Evolutionary conservation across 2,113 vertebrate genomes (phyloP), one percentile per base, ranked within the genome.

Genomic region (Notarius lentiginosus): DNA sequence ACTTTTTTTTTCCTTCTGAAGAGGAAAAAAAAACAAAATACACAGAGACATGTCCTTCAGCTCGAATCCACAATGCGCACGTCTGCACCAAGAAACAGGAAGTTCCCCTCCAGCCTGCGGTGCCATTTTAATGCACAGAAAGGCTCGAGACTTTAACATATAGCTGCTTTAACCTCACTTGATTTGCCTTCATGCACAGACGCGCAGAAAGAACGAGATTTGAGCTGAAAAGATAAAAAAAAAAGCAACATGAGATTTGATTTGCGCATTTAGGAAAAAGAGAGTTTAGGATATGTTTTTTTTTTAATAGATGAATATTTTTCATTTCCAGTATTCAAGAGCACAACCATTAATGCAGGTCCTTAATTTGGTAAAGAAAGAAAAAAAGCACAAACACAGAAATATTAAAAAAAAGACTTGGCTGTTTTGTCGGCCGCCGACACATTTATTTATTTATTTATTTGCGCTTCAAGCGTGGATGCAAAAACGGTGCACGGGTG

Each of bases 401-500:
- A 41, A 41, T 41, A 41, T 41, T 41, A 5, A 17, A 22, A 51
- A 9, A 79, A 41, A 12, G 8, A 30, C 7, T 30, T 4, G 17
- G 17, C 17, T 30, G 55, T 2, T 30, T 70, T 27, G 63, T 4
- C n/a, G 24, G n/a, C 1, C 12, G 66, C 15, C n/a, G 27, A 41
- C 41, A 34, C 1, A 34, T 34, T 7, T n/a, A 60, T 84, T 79
- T 80, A 68, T 86, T 86, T 86, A 79, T 80, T 8, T n/a, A 60
- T 84, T 79, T 80, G 56, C 84, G 84, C 60, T 47, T 56, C 56
- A 2, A 24, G 79, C 79, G 56, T 30, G 3, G 55, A 11, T 12
- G 51, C 55, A 22, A 8, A 53, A 41, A 30, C 84, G 34, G 79
- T 53, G 24, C 49, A 61, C 53, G 63, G 10, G 47, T 11, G 9